phyloP scores from a whole-genome alignment of 2,797 vertebrate genomes.

The Balearica regulorum region DNA sequence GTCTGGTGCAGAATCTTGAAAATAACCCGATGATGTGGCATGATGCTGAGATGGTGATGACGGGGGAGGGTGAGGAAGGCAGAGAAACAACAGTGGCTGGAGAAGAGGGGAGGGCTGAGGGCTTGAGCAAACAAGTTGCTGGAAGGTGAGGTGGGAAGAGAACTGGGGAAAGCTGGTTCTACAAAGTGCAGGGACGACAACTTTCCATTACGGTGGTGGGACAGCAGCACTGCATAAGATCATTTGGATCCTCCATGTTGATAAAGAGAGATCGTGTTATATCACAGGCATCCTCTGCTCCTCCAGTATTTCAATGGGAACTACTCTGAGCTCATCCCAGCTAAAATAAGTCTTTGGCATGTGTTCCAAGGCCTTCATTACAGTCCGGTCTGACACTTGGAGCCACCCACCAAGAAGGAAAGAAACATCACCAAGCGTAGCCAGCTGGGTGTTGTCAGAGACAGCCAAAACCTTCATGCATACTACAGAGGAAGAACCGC shows the following conservation, averaged over 20 bases:
- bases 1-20: neutral
- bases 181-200: neutral
- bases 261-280: neutral
- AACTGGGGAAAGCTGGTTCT: neutral
- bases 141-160: neutral
- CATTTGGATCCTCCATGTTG: neutral
- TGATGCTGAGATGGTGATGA: neutral
- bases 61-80: neutral
- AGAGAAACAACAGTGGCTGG: neutral
- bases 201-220: accelerated
- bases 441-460: neutral
- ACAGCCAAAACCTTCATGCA: neutral
- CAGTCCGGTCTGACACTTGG: neutral
- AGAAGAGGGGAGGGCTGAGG: neutral
- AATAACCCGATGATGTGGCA: neutral
- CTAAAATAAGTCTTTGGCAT: neutral
- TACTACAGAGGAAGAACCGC: neutral
- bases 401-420: neutral
- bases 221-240: neutral
- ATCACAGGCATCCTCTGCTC: neutral
- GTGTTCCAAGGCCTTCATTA: neutral
- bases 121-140: neutral
- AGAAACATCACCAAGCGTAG: neutral
- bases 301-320: neutral
- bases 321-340: neutral